A percentile compares a stretch with the other conserved stretches of the same genome.
Evolutionary conservation across 2,888 invertebrate genomes (phyloP).

Genomic region (Ligdia adustata): DNA sequence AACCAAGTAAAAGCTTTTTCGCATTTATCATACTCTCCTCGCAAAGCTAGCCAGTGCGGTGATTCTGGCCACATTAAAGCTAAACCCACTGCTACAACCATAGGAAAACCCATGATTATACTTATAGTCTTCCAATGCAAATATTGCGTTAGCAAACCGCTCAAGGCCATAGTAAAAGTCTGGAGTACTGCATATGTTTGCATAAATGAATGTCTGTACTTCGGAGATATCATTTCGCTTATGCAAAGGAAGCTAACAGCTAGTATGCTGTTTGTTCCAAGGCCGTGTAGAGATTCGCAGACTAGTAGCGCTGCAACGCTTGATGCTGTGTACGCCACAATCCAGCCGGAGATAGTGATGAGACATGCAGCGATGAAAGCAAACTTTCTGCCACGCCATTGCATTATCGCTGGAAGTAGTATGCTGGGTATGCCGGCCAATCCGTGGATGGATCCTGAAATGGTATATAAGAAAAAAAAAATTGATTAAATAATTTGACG

Average conservation of each 20-base stretch:
- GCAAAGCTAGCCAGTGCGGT: slow-evolving; percentile 36
- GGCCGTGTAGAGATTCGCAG: slow-evolving; percentile 28
- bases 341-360: slow-evolving; percentile 28
- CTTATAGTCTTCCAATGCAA: slow-evolving; percentile 28
- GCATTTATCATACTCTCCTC: slow-evolving; percentile 32
- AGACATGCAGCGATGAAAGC: slow-evolving; percentile 29
- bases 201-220: slow-evolving; percentile 26
- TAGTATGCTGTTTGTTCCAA: slow-evolving; percentile 29
- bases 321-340: slow-evolving; percentile 18
- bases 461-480: too few species aligned
- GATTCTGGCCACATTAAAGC: slow-evolving; percentile 37
- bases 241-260: slow-evolving; percentile 21
- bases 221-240: slow-evolving; percentile 31
- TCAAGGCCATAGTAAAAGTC: slow-evolving; percentile 21
- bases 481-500: too few species aligned
- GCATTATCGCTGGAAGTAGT: slow-evolving; percentile 31
- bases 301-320: slow-evolving; percentile 12
- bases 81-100: slow-evolving; percentile 18
- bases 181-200: slow-evolving; percentile 23
- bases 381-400: slow-evolving; percentile 29
- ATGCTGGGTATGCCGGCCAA: slow-evolving; percentile 29
- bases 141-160: slow-evolving; percentile 16
- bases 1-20: slow-evolving; percentile 32
- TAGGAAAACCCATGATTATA: slow-evolving; percentile 21
- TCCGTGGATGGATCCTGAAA: slow-evolving; percentile 34